Evolutionary conservation across 92 coral and sea anemone genomes (phyloP), one percentile per base, ranked within the genome.

Genomic region (Micromussa lordhowensis): DNA sequence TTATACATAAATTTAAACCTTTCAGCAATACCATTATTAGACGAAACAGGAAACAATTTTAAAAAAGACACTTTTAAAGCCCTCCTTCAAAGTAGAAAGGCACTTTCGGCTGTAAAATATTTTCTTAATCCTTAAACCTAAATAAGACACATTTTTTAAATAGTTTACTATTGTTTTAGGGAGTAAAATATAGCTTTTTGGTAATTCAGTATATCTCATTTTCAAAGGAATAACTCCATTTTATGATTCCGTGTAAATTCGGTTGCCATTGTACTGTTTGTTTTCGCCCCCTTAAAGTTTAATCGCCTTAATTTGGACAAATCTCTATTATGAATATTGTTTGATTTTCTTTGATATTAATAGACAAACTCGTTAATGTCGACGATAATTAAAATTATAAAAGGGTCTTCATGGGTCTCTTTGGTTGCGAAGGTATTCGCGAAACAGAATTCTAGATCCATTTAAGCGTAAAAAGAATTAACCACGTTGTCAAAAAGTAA

Each of bases 281-380:
- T 26, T n/a, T 40, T 82, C 38, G 28, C 68, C 24, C 86, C 81
- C 54, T 34, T 54, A 34, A 28, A 10, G 57, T 34, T 57, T 74
- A 57, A 57, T 84, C 58, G 69, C 68, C 22, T 72, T 73, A 32
- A 34, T 15, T 70, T 84, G 24, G 55, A 15, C 13, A 70, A 84
- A 73, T 84, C 77, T 29, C 26, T 15, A 84, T 18, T 7, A 59
- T 36, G 79, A 66, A 70, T 24, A 66, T 59, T 80, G 72, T 35
- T 26, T 57, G 75, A 78, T 59, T 84, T 84, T 84, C 80, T 75
- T 73, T 74, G 72, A 54, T 38, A 36, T 74, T 66, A 84, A 84
- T 21, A 13, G 53, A 31, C 40, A 58, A 53, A 80, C 26, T 26
- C 77, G 30, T 78, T 82, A 53, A 72, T 74, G 19, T 73, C 77